phyloP scores from a whole-genome alignment of 2,113 vertebrate species.

The Illadopsis cleaveri region DNA sequence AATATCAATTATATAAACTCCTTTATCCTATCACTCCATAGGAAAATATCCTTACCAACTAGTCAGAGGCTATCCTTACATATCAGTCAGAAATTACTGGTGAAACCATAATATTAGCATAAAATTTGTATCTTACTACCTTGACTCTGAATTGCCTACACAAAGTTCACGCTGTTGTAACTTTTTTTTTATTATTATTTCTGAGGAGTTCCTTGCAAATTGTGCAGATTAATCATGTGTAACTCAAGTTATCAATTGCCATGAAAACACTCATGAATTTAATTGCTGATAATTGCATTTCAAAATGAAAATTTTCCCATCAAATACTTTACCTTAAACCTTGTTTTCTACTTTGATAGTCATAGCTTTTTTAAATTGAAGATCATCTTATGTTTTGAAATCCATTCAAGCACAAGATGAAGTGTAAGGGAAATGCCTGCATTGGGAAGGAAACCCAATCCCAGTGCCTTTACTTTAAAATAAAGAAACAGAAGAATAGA shows the following conservation, averaged over 20 bases:
- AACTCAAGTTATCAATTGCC: neutral
- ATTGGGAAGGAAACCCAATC: neutral
- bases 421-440: neutral
- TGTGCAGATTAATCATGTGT: neutral
- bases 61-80: neutral
- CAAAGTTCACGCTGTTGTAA: neutral
- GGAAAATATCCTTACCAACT: neutral
- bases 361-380: neutral
- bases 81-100: neutral
- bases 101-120: neutral
- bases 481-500: neutral
- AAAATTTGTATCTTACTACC: neutral
- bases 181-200: neutral
- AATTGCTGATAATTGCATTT: slow-evolving; percentile 23
- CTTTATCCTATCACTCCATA: neutral
- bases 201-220: neutral
- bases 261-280: neutral
- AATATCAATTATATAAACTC: neutral
- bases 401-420: neutral
- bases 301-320: neutral
- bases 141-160: neutral
- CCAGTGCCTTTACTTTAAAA: neutral
- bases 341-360: neutral
- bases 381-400: neutral
- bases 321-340: neutral